Base-by-base conservation (phyloP, 2,888 invertebrate genomes). In the Agonopterix subpropinquella region DNA sequence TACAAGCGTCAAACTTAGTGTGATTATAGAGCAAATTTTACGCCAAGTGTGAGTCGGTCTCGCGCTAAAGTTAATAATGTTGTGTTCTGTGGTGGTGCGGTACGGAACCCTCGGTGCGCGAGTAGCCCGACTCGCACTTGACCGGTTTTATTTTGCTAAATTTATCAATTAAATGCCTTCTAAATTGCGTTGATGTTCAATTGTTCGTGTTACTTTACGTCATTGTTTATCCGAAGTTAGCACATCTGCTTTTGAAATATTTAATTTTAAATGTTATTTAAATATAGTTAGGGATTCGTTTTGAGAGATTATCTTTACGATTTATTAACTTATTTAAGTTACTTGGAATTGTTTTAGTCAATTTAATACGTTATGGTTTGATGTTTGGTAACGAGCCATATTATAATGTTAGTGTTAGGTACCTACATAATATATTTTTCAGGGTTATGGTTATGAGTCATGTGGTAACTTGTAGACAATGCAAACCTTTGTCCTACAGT, bases 191-290 rank as follows among this genome's bases (percentile, higher is more conserved):
- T 64, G 47, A 53, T 28, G 28, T 28, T 28, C 5, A 28, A 28
- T 28, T 18, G 54, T 61, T 65, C 63, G 61, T 57, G 58, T 61
- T 67, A 59, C 61, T 62, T 67, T 13, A 2, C 63, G 56, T 78
- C 68, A 83, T 86, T 86, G 85, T 86, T 70, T 73, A 67, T 66
- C 65, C 65, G 55, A 59, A 65, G 61, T 78, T 74, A 63, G 70
- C 76, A 78, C 74, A 80, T 64, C 63, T 60, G 57, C 55, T 74
- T 68, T 73, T 70, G 79, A 65, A 79, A 79, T 65, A 61, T 56
- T 66, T 56, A 62, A 67, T 77, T 79, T 73, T 64, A 63, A 74
- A 75, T 70, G 61, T 62, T 58, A 67, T 53, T 50, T 54, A 49
- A 47, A 59, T 54, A 53, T 55, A 53, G 52, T 53, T 50, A 50